phyloP scores from a whole-genome alignment of 2,113 vertebrate species.

The Uria aalge region DNA sequence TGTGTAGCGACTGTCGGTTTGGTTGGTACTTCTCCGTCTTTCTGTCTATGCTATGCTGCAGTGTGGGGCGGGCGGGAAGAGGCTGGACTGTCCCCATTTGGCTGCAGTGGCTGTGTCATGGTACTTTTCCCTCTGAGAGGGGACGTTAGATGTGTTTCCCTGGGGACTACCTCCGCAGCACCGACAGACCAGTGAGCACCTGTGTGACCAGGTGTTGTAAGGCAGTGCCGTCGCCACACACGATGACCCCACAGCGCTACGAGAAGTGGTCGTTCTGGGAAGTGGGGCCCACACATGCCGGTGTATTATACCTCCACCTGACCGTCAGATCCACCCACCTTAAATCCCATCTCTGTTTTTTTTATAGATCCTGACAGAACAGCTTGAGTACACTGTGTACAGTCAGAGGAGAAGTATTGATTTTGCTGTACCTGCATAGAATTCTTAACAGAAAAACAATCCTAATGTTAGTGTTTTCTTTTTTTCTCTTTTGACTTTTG shows the following conservation, averaged over 20 bases:
- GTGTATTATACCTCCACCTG: background rate
- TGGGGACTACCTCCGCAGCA: background rate
- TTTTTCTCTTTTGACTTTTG: background rate
- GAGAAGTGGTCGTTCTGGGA: fast-evolving
- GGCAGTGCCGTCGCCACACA: background rate
- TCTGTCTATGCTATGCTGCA: background rate
- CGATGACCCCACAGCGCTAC: fast-evolving
- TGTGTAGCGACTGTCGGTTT: background rate
- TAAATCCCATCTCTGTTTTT: constrained; percentile 17
- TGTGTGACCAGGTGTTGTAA: fast-evolving
- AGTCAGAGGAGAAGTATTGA: constrained; percentile 46
- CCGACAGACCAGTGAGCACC: fast-evolving
- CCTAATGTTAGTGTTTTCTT: background rate
- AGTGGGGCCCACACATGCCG: fast-evolving
- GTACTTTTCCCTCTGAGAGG: background rate
- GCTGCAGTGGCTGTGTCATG: fast-evolving
- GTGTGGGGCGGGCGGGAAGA: background rate
- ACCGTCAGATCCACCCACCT: background rate
- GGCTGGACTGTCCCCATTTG: background rate
- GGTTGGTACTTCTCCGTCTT: background rate
- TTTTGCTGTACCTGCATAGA: constrained; percentile 52
- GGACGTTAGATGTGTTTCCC: background rate
- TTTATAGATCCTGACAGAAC: constrained; percentile 29
- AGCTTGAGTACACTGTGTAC: constrained; percentile 28
- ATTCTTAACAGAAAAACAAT: constrained; percentile 44